Conservation (phyloP, 2,888 invertebrate genomes). For the Branchellion lobata region DNA sequence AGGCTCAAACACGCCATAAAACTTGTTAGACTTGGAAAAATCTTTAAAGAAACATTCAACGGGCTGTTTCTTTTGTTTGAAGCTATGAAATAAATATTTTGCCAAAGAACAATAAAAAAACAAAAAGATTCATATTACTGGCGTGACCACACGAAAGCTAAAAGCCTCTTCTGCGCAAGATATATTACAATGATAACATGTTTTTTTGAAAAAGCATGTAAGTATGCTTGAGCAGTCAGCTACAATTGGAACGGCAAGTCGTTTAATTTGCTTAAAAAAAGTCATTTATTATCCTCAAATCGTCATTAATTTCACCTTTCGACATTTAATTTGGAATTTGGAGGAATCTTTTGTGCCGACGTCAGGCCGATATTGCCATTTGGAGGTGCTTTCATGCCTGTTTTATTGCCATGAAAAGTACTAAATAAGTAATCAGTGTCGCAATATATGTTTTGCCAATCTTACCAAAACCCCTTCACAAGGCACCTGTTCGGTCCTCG, state of each 20-base stretch:
- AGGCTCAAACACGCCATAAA: too few relatives aligned
- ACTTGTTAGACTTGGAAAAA: too few relatives aligned
- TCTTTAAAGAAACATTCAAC: too few relatives aligned
- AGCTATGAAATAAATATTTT: too few relatives aligned
- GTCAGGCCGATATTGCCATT: neutral
- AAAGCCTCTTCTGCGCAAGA: too few relatives aligned
- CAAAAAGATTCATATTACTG: neutral
- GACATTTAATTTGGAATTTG: neutral
- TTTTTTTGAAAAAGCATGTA: too few relatives aligned
- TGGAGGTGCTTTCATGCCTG: neutral
- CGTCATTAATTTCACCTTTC: neutral
- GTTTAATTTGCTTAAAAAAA: neutral
- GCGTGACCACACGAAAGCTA: too few relatives aligned
- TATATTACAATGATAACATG: too few relatives aligned
- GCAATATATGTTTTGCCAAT: neutral
- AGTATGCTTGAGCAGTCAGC: too few relatives aligned
- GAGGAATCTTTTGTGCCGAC: neutral
- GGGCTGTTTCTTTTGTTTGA: too few relatives aligned
- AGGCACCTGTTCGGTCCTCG: neutral
- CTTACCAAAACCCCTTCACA: neutral
- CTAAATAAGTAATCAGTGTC: neutral
- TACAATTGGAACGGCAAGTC: neutral
- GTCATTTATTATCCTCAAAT: neutral
- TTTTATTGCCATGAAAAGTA: neutral
- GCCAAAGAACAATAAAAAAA: too few relatives aligned